Evolutionary conservation across 1,140 invertebrate genomes (phyloP).

Genomic region (Pararge aegeria): DNA sequence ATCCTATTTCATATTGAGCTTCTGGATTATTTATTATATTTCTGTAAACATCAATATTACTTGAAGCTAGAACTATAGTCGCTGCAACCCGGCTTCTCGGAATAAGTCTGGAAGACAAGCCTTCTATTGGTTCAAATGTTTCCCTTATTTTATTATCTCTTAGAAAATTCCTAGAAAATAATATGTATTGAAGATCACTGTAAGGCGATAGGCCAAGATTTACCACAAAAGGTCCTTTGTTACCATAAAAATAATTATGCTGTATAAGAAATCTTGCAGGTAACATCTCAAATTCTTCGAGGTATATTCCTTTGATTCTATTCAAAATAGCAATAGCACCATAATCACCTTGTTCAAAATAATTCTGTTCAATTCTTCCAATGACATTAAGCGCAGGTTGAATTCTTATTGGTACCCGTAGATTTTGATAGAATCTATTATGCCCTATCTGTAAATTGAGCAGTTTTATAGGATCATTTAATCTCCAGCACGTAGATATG

Average conservation of each 20-base stretch:
- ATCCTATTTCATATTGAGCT: slow-evolving; percentile 96
- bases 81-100: slow-evolving; percentile 94
- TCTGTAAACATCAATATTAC: slow-evolving; percentile 93
- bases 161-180: slow-evolving; percentile 95
- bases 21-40: slow-evolving; percentile 96
- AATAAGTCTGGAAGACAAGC: slow-evolving; percentile 84
- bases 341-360: slow-evolving; percentile 89
- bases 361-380: slow-evolving; percentile 91
- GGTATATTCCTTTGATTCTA: slow-evolving; percentile 85
- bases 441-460: slow-evolving; percentile 90
- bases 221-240: slow-evolving; percentile 92
- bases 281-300: slow-evolving; percentile 83
- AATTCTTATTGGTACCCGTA: slow-evolving; percentile 88
- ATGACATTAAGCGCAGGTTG: slow-evolving; percentile 92
- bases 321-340: slow-evolving; percentile 95
- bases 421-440: slow-evolving; percentile 89
- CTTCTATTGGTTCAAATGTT: slow-evolving; percentile 86
- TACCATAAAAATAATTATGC: slow-evolving; percentile 94
- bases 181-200: slow-evolving; percentile 87
- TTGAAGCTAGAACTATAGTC: slow-evolving; percentile 92
- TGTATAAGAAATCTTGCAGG: slow-evolving; percentile 88
- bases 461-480: slow-evolving; percentile 75
- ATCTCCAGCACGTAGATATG: slow-evolving; percentile 88
- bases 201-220: slow-evolving; percentile 94
- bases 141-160: slow-evolving; percentile 93